phyloP scores from a whole-genome alignment of 1,140 invertebrate genomes.

The Phthorimaea operculella region DNA sequence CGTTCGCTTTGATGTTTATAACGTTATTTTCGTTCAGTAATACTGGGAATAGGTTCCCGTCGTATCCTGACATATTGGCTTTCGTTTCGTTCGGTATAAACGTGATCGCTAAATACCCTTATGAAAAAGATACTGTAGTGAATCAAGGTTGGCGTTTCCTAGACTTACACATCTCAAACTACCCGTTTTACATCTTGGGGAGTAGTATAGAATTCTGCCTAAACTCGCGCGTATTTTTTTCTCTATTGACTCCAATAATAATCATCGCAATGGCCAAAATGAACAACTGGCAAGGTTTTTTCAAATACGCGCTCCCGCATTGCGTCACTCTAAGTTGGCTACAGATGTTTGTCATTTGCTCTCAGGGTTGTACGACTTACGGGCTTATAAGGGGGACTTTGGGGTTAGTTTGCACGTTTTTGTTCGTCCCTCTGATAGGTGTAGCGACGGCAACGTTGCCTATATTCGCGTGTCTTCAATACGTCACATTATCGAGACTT shows the following conservation, averaged over 20 bases:
- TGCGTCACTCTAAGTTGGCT: constrained; percentile 89
- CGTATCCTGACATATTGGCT: constrained; percentile 75
- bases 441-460: constrained; percentile 79
- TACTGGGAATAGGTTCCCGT: constrained; percentile 66
- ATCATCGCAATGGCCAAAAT: constrained; percentile 78
- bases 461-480: constrained; percentile 77
- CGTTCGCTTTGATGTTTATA: constrained; percentile 77
- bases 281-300: constrained; percentile 81
- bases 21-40: constrained; percentile 79
- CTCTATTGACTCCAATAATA: constrained; percentile 79
- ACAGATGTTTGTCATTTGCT: constrained; percentile 82
- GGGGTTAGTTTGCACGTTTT: constrained; percentile 78
- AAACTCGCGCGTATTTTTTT: constrained; percentile 81
- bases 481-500: constrained; percentile 73
- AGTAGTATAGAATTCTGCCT: constrained; percentile 88
- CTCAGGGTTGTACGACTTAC: constrained; percentile 83
- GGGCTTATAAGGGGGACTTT: constrained; percentile 80
- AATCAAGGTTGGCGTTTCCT: constrained; percentile 82
- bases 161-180: constrained; percentile 81
- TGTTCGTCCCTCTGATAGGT: constrained; percentile 82
- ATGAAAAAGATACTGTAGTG: constrained; percentile 83
- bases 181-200: constrained; percentile 81
- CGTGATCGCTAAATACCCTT: constrained; percentile 85
- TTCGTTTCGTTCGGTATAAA: constrained; percentile 83
- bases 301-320: constrained; percentile 82